These are phyloP conservation scores for Ypsolopha sequella DNA, from an alignment of 2,888 invertebrate species.

Conservation along the genomic window DNA sequence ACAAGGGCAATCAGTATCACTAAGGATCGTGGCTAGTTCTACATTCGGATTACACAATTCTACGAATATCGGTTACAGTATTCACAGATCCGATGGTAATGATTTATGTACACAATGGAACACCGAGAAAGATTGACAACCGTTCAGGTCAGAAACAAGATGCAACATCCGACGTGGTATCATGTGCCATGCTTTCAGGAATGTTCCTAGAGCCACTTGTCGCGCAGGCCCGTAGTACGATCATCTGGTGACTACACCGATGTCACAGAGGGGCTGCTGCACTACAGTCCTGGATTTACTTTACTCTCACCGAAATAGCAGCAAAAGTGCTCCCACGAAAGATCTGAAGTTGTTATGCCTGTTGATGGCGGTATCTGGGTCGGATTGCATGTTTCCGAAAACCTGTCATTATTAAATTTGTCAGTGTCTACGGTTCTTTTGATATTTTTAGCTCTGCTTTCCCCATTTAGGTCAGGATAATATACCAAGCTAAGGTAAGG, in stretches of 20 bases:
- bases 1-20: conserved; percentile 23
- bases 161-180: conserved; percentile 21
- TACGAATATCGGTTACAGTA: conserved; percentile 15
- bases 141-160: conserved; percentile 18
- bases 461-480: too few species aligned
- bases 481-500: too few species aligned
- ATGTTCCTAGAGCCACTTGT: conserved; percentile 8
- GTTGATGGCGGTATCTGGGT: conserved; percentile 88
- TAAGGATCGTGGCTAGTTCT: conserved; percentile 27
- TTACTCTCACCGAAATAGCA: conserved; percentile 89
- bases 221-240: conserved; percentile 9
- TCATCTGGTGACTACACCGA: conserved; percentile 15
- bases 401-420: conserved; percentile 75
- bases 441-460: neutral
- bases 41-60: conserved; percentile 17
- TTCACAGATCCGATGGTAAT: conserved; percentile 22
- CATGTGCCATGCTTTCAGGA: conserved; percentile 22
- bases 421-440: conserved; percentile 22
- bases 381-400: conserved; percentile 93
- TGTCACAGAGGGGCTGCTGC: conserved; percentile 18
- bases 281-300: conserved; percentile 24
- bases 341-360: conserved; percentile 97
- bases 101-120: conserved; percentile 20
- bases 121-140: conserved; percentile 19
- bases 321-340: conserved; percentile 91